Evolutionary conservation across 2,888 invertebrate species (phyloP), one percentile per base, ranked within the genome.

Genomic region (Athetis lepigone): DNA sequence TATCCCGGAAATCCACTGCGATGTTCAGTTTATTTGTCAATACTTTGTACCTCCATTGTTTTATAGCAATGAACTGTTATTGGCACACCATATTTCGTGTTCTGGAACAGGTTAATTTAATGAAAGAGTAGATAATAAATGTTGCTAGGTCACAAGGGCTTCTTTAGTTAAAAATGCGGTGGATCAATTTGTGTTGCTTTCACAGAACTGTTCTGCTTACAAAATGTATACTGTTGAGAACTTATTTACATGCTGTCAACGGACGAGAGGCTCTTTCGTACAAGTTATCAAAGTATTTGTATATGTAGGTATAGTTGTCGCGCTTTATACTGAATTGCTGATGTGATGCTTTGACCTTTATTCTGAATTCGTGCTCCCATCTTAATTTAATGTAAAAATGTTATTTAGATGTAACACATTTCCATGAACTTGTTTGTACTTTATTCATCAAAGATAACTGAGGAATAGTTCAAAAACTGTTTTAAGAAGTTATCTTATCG

Each of bases 341-440:
- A 79, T 71, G 72, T 63, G 58, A 59, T 46, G 57, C 59, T 70
- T 59, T 72, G 79, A 75, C 72, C 80, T 73, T 80, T 72, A 70
- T 75, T 76, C 59, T 52, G 18, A 33, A 70, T 77, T 76, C 63
- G 49, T 67, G 42, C 59, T 61, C 43, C 39, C 46, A 59, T 58
- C 57, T 54, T 59, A 59, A 59, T 51, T 40, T 49, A 66, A 61
- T 37, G 50, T 64, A 50, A 51, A 70, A 56, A 50, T 49, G 27
- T 52, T 63, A 61, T 63, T 64, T 46, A 49, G 54, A 63, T 55
- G 21, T 43, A 52, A 11, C 27, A 29, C 47, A 37, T 18, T 47
- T 49, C n/a, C 21, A 21, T 47, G 4, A 29, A 25, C 56, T 39
- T 33, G 11, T 33, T 33, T 37, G 19, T 1, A 37, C 29, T 25